Percentiles rank a stretch among this genome's conserved stretches.
phyloP scores from a whole-genome alignment of 1,140 invertebrate species.

The Eciton burchellii region DNA sequence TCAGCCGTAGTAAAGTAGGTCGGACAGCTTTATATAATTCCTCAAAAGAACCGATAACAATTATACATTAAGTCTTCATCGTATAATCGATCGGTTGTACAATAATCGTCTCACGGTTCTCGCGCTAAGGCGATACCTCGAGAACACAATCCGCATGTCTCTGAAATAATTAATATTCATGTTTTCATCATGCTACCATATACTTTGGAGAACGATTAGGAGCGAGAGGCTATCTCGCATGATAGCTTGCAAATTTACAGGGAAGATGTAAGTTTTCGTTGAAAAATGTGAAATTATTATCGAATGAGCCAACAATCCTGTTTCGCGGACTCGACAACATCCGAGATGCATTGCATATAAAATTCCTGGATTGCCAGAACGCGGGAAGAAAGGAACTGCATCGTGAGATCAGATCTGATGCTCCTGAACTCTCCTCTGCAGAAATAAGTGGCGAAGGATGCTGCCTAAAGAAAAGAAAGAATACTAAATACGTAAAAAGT shows the following conservation, averaged over 20 bases:
- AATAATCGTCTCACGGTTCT: neutral
- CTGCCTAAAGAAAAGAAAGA: no score
- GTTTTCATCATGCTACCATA: conserved; percentile 2
- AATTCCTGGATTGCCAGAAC: no score
- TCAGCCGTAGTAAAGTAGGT: conserved; percentile 37
- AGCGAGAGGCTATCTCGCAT: neutral
- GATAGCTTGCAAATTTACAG: neutral
- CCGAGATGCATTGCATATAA: no score
- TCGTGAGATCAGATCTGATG: no score
- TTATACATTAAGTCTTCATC: conserved; percentile 58
- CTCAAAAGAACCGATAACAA: conserved; percentile 37
- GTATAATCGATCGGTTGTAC: conserved; percentile 35
- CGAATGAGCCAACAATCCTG: no score
- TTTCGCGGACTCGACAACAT: no score
- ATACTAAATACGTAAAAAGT: no score
- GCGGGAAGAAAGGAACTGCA: no score
- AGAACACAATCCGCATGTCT: conserved; percentile 10
- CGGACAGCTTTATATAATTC: conserved; percentile 60
- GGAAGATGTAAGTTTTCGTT: neutral
- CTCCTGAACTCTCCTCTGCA: no score
- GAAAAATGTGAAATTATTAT: no score
- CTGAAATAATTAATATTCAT: conserved; percentile 41
- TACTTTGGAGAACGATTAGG: neutral
- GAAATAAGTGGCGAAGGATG: no score
- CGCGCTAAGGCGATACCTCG: conserved; percentile 37